Percentiles rank a stretch among this genome's conserved stretches.
Evolutionary conservation across 2,797 vertebrate genomes (phyloP).

Genomic region (Microchirus variegatus): DNA sequence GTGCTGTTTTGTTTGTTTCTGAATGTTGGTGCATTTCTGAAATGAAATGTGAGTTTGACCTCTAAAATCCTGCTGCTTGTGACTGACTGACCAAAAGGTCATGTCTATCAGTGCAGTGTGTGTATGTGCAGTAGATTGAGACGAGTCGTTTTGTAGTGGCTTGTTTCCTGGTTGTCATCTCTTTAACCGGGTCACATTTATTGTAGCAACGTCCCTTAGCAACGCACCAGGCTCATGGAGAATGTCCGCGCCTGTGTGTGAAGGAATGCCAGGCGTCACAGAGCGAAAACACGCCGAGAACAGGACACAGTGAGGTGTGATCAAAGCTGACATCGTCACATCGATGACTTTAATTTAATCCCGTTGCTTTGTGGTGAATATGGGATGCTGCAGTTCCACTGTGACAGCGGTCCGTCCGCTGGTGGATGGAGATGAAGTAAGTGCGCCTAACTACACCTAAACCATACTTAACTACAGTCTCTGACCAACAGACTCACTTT

Average conservation of each 20-base stretch:
- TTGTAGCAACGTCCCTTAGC: constrained; percentile 84
- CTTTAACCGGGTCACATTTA: constrained; percentile 74
- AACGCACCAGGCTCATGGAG: constrained; percentile 66
- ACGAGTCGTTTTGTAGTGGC: not conserved
- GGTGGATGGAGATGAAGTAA: constrained; percentile 65
- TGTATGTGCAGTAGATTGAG: not conserved
- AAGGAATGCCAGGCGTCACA: constrained; percentile 68
- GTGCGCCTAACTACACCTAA: not conserved
- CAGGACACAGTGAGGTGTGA: not conserved
- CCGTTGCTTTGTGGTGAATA: constrained; percentile 34
- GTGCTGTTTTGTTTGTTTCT: too few species aligned
- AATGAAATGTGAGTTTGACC: too few species aligned
- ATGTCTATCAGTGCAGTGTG: not conserved
- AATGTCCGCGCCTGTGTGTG: constrained; percentile 42
- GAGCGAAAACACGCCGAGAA: constrained; percentile 5
- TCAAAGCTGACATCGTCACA: not conserved
- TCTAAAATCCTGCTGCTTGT: too few species aligned
- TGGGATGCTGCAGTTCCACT: constrained; percentile 79
- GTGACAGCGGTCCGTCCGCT: constrained; percentile 61
- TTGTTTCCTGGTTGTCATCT: constrained; percentile 41
- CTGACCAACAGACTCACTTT: too few species aligned
- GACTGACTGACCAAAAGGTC: too few species aligned
- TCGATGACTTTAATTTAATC: constrained; percentile 16
- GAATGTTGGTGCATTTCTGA: too few species aligned
- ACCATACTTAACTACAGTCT: not conserved